Base-by-base conservation (phyloP, 2,888 invertebrate species). In the Cephonodes hylas region DNA sequence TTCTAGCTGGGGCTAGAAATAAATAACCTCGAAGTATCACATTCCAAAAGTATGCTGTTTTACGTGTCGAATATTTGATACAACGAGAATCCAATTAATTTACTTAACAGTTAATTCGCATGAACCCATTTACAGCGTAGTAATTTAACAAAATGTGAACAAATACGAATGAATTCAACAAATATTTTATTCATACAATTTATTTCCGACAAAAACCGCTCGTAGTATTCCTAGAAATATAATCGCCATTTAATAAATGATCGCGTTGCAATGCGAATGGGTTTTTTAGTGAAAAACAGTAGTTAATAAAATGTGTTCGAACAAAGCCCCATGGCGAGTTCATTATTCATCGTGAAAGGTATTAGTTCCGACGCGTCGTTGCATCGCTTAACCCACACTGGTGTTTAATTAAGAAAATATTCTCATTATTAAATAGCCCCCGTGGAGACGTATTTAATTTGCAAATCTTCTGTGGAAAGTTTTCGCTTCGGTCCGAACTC, bases 391-490 rank as follows among this genome's bases (percentile, higher is more conserved):
- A 59, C 76, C 75, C 78, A 78, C 81, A 85, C 82, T 84, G 78
- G 79, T 78, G 74, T 83, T 85, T 83, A 84, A 85, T 87, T 84
- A 84, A 76, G 72, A 76, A 75, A 76, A 76, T 77, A 80, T 80
- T 76, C 76, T 71, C 74, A 73, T 77, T 76, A 80, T 84, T 82
- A 84, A 86, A 84, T 82, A 80, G 72, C 73, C 77, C 53, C 79
- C 79, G 77, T 73, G 72, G 76, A 73, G 81, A 77, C 76, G 74
- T 83, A 86, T 85, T 85, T 83, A 84, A 88, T 88, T 87, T 85
- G 68, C 67, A 70, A 57, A 66, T 64, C 65, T 64, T 63, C 65
- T 62, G 62, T 64, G 65, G 62, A 48, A 66, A 68, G 64, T 68
- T 66, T 77, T 67, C 69, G 69, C 75, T 71, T 70, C 64, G 70